A percentile compares a stretch with the other conserved stretches of the same genome.
phyloP scores from a whole-genome alignment of 2,888 invertebrate species.

The Pammene fasciana region DNA sequence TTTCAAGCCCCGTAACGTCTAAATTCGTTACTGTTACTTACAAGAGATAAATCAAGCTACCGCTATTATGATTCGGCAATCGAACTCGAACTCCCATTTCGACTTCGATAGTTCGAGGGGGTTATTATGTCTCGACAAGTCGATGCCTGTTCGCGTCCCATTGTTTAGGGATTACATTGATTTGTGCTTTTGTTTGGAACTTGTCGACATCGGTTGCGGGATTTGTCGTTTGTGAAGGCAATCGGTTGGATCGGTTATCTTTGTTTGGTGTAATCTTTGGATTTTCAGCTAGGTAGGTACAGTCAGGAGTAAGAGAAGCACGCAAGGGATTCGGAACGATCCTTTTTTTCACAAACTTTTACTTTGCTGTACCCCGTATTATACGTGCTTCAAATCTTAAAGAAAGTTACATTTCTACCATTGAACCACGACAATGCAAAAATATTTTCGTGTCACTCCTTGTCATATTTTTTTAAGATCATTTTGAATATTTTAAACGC shows the following conservation, averaged over 20 bases:
- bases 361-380: too few species aligned
- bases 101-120: conserved; percentile 22
- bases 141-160: conserved; percentile 21
- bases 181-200: conserved; percentile 40
- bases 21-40: background rate
- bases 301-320: too few species aligned
- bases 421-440: too few species aligned
- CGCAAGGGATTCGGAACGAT: too few species aligned
- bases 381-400: too few species aligned
- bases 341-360: too few species aligned
- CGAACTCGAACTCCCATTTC: conserved; percentile 16
- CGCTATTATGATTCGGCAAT: conserved; percentile 18
- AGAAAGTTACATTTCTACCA: too few species aligned
- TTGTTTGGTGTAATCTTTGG: background rate
- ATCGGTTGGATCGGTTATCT: conserved; percentile 25
- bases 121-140: conserved; percentile 27
- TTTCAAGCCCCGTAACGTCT: background rate
- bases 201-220: conserved; percentile 27
- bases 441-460: too few species aligned
- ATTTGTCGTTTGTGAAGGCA: conserved; percentile 24
- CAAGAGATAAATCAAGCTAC: background rate
- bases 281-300: background rate
- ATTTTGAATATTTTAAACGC: too few species aligned
- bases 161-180: conserved; percentile 35
- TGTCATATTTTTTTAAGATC: too few species aligned